Evolutionary conservation across 2,888 invertebrate genomes (phyloP).

Genomic region (Caenorhabditis virilis): DNA sequence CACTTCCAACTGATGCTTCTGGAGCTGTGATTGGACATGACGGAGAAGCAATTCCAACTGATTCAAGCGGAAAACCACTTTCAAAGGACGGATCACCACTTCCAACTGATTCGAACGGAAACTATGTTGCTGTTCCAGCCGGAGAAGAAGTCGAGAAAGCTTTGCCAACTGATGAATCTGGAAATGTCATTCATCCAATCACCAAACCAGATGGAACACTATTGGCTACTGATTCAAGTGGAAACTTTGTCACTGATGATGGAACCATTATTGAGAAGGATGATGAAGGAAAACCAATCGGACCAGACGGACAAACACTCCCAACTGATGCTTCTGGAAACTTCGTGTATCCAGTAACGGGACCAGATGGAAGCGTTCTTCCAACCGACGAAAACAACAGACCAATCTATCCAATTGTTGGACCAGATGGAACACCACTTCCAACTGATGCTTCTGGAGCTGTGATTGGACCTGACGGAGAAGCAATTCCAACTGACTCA

Average conservation of each 20-base stretch:
- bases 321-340: conserved; percentile 46
- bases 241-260: conserved; percentile 22
- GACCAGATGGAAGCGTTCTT: conserved; percentile 27
- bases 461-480: conserved; percentile 23
- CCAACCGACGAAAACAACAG: conserved; percentile 32
- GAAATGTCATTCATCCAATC: conserved; percentile 16
- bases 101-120: conserved; percentile 51
- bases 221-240: conserved; percentile 36
- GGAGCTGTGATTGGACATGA: conserved; percentile 26
- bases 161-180: conserved; percentile 24
- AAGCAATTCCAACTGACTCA: conserved; percentile 24
- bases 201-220: conserved; percentile 44
- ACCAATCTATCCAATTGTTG: conserved; percentile 27
- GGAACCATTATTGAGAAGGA: conserved; percentile 24
- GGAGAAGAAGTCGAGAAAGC: conserved; percentile 7
- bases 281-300: conserved; percentile 33
- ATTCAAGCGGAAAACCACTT: conserved; percentile 38
- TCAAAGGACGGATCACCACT: conserved; percentile 28
- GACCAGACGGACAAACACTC: conserved; percentile 19
- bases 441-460: conserved; percentile 24
- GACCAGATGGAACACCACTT: conserved; percentile 20
- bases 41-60: conserved; percentile 23
- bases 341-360: conserved; percentile 32
- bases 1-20: conserved; percentile 33
- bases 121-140: conserved; percentile 31